phyloP scores from a whole-genome alignment of 2,113 vertebrate genomes.

The Atrichornis clamosus region DNA sequence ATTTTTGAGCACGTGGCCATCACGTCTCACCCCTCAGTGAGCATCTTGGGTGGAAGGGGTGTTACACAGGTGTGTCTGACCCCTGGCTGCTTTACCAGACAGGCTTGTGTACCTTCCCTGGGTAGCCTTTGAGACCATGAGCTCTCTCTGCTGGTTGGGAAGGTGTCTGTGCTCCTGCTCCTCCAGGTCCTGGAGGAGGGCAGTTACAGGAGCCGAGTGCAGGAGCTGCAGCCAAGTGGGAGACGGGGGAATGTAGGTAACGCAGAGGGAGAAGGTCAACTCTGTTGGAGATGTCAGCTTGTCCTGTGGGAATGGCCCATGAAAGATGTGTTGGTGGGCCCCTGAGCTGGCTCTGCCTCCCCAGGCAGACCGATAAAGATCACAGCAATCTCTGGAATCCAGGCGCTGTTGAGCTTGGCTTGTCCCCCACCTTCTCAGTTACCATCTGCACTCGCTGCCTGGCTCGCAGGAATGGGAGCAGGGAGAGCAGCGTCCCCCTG shows the following conservation, averaged over 20 bases:
- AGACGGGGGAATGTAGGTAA: background rate
- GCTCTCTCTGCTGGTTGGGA: background rate
- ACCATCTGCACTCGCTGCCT: background rate
- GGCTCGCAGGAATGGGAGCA: background rate
- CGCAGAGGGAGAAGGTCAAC: background rate
- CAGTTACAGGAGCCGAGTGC: background rate
- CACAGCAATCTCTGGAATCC: slow-evolving; percentile 32
- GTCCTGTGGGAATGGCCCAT: background rate
- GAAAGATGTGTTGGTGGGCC: background rate
- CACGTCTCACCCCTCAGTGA: rapidly evolving
- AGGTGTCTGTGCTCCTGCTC: background rate
- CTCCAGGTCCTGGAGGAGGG: background rate
- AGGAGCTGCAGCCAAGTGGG: background rate
- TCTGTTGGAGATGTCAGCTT: background rate
- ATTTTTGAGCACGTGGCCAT: background rate
- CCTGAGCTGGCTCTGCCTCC: background rate
- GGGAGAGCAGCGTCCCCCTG: background rate
- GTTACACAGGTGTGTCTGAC: background rate
- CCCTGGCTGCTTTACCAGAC: background rate
- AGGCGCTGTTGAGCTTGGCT: slow-evolving; percentile 3
- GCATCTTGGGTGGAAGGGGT: background rate
- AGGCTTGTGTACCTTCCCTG: background rate
- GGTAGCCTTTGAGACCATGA: background rate
- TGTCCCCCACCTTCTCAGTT: slow-evolving; percentile 11
- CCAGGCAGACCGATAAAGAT: background rate